phyloP scores from a whole-genome alignment of 2,888 invertebrate genomes.

The Schizaphis graminum region DNA sequence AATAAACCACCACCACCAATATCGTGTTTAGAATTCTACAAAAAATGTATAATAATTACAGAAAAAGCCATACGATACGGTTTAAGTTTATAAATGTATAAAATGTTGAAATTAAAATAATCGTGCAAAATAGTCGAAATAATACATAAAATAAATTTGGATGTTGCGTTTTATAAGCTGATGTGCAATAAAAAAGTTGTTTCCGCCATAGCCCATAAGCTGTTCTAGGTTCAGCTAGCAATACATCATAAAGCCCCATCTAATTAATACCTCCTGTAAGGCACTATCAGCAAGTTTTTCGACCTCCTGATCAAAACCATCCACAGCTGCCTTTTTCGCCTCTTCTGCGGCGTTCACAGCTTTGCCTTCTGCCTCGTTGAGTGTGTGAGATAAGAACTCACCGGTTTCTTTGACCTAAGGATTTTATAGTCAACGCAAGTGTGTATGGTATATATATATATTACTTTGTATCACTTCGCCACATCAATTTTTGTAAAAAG shows the following conservation, averaged over 20 bases:
- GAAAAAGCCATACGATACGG: slow-evolving; percentile 21
- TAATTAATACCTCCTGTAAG: slow-evolving; percentile 71
- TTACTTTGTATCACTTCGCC: background rate
- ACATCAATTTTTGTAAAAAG: background rate
- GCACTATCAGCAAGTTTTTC: slow-evolving; percentile 73
- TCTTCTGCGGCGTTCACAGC: slow-evolving; percentile 70
- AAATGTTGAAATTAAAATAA: slow-evolving; percentile 8
- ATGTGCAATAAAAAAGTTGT: background rate
- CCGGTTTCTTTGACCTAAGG: slow-evolving; percentile 61
- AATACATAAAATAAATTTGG: background rate
- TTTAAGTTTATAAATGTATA: background rate
- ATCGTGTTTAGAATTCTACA: slow-evolving; percentile 27
- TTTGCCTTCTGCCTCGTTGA: slow-evolving; percentile 72
- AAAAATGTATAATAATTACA: slow-evolving; percentile 46
- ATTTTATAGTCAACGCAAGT: slow-evolving; percentile 20
- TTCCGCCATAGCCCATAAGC: slow-evolving; percentile 24
- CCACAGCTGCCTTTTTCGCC: slow-evolving; percentile 74
- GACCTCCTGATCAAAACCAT: slow-evolving; percentile 74
- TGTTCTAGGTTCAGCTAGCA: background rate
- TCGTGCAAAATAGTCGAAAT: slow-evolving; percentile 20
- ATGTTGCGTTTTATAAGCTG: slow-evolving; percentile 9
- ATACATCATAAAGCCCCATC: background rate
- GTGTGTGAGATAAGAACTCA: slow-evolving; percentile 56
- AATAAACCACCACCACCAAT: slow-evolving; percentile 54
- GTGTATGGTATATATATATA: slow-evolving; percentile 5